Percentiles rank a stretch among this genome's conserved stretches.
Evolutionary conservation across 1,140 invertebrate species (phyloP).

Genomic region (Macrosteles quadrilineatus): DNA sequence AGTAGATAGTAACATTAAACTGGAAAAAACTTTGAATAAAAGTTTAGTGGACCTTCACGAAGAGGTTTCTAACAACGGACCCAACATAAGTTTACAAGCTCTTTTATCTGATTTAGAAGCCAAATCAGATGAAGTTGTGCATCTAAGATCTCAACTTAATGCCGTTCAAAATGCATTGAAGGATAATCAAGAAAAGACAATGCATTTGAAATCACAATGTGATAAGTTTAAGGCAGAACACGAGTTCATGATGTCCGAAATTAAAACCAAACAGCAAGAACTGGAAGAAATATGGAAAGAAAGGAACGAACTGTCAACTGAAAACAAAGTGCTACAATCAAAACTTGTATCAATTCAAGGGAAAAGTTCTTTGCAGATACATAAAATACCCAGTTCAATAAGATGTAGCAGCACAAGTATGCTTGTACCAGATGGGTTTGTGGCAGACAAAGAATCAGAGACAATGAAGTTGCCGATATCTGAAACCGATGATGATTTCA

Average conservation of each 20-base stretch:
- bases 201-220: not conserved
- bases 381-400: no score
- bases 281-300: not conserved
- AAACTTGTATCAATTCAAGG: conserved; percentile 1
- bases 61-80: not conserved
- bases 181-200: not conserved
- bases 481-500: not conserved
- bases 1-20: not conserved
- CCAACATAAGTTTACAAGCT: not conserved
- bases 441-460: no score
- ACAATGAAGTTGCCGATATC: no score
- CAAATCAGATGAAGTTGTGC: conserved; percentile 5
- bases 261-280: not conserved
- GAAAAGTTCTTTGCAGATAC: not conserved
- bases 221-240: not conserved
- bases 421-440: no score
- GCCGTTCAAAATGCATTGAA: not conserved
- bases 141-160: not conserved
- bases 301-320: not conserved
- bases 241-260: not conserved
- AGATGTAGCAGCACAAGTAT: no score
- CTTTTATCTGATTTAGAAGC: not conserved
- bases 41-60: not conserved
- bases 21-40: not conserved
- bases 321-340: not conserved